Conservation (phyloP, 2,797 vertebrate genomes). For the Staurois parvus region DNA sequence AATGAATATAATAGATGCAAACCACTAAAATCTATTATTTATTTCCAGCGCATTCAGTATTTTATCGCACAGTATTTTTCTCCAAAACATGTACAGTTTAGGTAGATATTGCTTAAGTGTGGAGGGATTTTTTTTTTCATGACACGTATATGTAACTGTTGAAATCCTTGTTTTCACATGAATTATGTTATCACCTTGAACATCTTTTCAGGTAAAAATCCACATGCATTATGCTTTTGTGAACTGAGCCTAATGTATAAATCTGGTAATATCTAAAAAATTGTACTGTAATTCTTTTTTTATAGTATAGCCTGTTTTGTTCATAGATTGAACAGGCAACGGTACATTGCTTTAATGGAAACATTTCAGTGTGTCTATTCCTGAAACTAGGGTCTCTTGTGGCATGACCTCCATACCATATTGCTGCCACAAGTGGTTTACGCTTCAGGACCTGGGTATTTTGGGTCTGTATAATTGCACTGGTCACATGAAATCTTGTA, state of each 20-base stretch:
- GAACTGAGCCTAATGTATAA: neutral
- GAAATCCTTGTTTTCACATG: neutral
- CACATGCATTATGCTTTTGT: neutral
- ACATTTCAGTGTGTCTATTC: constrained; percentile 11
- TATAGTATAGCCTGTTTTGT: neutral
- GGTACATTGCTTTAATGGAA: neutral
- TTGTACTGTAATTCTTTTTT: neutral
- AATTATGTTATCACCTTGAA: neutral
- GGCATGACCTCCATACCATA: constrained; percentile 53
- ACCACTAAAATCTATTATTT: neutral
- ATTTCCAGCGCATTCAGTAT: neutral
- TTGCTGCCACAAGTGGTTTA: constrained; percentile 29
- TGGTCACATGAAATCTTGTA: constrained; percentile 27
- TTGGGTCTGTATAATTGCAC: constrained; percentile 29
- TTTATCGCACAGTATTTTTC: neutral
- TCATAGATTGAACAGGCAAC: neutral
- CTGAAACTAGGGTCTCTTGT: constrained; percentile 28
- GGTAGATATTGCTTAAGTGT: no score
- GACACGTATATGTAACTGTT: no score
- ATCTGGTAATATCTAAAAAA: neutral
- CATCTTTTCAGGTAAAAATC: neutral
- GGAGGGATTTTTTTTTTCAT: no score
- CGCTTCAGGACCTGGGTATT: constrained; percentile 37
- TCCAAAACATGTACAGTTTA: no score
- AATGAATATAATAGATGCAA: neutral